phyloP scores from a whole-genome alignment of 2,888 invertebrate species.

The Drosophila ezoana region DNA sequence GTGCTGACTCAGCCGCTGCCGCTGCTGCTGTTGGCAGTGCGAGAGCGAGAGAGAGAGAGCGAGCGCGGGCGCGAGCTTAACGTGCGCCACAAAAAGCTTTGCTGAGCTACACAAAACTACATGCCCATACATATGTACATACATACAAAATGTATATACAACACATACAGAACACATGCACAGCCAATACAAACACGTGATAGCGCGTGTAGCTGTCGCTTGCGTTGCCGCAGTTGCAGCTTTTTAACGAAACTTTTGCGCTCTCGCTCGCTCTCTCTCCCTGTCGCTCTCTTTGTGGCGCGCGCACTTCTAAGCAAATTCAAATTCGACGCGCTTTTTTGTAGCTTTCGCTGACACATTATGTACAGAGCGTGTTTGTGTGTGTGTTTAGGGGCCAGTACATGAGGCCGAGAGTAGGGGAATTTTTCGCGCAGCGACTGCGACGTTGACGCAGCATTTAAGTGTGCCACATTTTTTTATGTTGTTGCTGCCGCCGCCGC shows the following conservation, averaged over 20 bases:
- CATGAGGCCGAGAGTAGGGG: conserved; percentile 46
- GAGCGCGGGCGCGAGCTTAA: conserved; percentile 28
- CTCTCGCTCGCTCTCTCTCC: conserved; percentile 12
- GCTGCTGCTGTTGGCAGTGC: conserved; percentile 18
- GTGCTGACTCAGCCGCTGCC: conserved; percentile 68
- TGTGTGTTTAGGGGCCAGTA: conserved; percentile 29
- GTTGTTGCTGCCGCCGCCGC: conserved; percentile 33
- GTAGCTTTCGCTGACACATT: conserved; percentile 63
- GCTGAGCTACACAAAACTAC: conserved; percentile 56
- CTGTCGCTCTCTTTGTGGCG: conserved; percentile 32
- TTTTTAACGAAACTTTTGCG: conserved; percentile 70
- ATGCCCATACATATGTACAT: conserved; percentile 28
- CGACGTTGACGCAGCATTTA: conserved; percentile 62
- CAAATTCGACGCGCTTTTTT: conserved; percentile 66
- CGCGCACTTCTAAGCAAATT: conserved; percentile 73
- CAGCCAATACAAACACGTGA: conserved; percentile 62
- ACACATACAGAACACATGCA: conserved; percentile 40
- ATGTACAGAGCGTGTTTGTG: conserved; percentile 32
- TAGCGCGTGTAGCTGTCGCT: conserved; percentile 34
- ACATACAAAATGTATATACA: conserved; percentile 10
- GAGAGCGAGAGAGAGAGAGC: background rate
- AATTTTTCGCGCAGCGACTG: conserved; percentile 65
- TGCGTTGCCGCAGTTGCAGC: conserved; percentile 48
- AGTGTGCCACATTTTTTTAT: conserved; percentile 75
- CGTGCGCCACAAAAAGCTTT: conserved; percentile 49